Evolutionary conservation across 2,113 vertebrate species (phyloP).

Genomic region (human): GRCh38 chr6:150641001-150641500

Average conservation of each 20-base stretch:
- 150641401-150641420: neutral
- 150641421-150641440: neutral
- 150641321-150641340: neutral
- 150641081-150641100: neutral
- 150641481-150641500: conserved; percentile 7
- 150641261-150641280: neutral
- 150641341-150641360: neutral
- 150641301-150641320: neutral
- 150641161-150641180: neutral
- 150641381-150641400: neutral
- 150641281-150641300: neutral
- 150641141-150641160: neutral
- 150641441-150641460: neutral
- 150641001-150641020: neutral
- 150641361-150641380: neutral
- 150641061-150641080: neutral
- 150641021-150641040: too few relatives aligned
- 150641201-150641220: neutral
- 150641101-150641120: neutral
- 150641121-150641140: neutral
- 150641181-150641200: neutral
- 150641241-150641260: neutral
- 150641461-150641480: neutral
- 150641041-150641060: neutral
- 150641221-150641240: neutral